Base-by-base conservation (phyloP, 2,888 invertebrate species). In the Gastracanthus pulcherrimus region DNA sequence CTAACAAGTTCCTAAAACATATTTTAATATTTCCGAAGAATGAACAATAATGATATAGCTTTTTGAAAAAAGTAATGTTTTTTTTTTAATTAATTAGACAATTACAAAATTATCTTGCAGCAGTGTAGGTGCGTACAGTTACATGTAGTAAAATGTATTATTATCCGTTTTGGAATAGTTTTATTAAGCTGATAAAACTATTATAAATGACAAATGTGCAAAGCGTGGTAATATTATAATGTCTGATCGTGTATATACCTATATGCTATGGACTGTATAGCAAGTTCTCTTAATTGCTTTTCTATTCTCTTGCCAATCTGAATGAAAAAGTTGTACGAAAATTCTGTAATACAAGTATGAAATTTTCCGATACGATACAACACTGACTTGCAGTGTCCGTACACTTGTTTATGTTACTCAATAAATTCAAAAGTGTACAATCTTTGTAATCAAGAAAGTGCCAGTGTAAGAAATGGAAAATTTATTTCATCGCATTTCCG, bases 401-500 rank as follows among this genome's bases (percentile, higher is more conserved):
- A 70, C 69, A 76, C 66, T 60, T 60, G 45, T 77, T 79, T 76
- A 51, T 78, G 19, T 34, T 41, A 72, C 64, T 60, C 16, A 75
- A 23, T 45, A 60, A 66, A 74, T 62, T 34, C 71, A 62, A 66
- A 48, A 55, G 36, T 75, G 38, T 79, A n/a, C 34, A 58, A 72
- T 76, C 23, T 71, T 72, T 74, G 77, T 77, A 62, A 72, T 76
- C 31, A 74, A 67, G 45, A 77, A 81, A 38, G n/a, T 62, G 67
- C 38, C 64, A 67, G 41, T 74, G 60, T 77, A 74, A 62, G 19
- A 31, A 41, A 58, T 38, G 48, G 81, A 81, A 81, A 81, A 77
- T 77, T 81, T 81, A 81, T 77, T 77, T 77, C 72, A 36, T 3
- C 31, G n/a, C n/a, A n/a, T n/a, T n/a, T n/a, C n/a, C n/a, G n/a